These are phyloP conservation scores for Marasmarcha lunaedactyla DNA, from an alignment of 2,888 invertebrate genomes.

Conservation along the genomic window DNA sequence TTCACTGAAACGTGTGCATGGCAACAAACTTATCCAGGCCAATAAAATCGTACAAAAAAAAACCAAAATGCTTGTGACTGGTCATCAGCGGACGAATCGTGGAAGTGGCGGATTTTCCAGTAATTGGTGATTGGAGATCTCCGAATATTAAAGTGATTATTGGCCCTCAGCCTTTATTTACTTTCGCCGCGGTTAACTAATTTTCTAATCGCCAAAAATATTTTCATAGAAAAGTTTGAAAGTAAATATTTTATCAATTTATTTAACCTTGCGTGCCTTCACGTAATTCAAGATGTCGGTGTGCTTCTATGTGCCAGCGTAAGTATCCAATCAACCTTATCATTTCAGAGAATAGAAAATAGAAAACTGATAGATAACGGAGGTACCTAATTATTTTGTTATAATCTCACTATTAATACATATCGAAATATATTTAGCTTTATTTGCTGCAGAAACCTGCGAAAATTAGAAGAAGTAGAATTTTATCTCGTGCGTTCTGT, in stretches of 20 bases:
- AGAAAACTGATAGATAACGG: too few relatives aligned
- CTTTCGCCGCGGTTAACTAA: conserved; percentile 46
- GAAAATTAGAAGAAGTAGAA: too few relatives aligned
- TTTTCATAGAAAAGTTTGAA: conserved; percentile 20
- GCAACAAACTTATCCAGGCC: too few relatives aligned
- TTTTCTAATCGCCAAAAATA: conserved; percentile 31
- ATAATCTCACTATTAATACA: too few relatives aligned
- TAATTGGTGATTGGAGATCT: conserved; percentile 71
- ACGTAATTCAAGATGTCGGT: conserved; percentile 72
- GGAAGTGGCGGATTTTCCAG: conserved; percentile 63
- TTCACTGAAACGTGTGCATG: too few relatives aligned
- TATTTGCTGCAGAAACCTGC: too few relatives aligned
- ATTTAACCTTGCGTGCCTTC: background rate
- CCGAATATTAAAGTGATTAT: conserved; percentile 65
- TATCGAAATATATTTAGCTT: too few relatives aligned
- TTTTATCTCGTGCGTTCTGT: too few relatives aligned
- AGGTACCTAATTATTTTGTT: too few relatives aligned
- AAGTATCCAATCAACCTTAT: conserved; percentile 48
- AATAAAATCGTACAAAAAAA: too few relatives aligned
- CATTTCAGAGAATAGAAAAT: too few relatives aligned
- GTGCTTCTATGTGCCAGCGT: conserved; percentile 78
- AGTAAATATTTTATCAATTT: conserved; percentile 15
- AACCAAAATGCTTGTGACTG: conserved; percentile 70
- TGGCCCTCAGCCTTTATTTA: conserved; percentile 57
- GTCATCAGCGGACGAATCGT: conserved; percentile 70